Base-by-base conservation (phyloP, 2,888 invertebrate species). In the Scrobipalpa costella region DNA sequence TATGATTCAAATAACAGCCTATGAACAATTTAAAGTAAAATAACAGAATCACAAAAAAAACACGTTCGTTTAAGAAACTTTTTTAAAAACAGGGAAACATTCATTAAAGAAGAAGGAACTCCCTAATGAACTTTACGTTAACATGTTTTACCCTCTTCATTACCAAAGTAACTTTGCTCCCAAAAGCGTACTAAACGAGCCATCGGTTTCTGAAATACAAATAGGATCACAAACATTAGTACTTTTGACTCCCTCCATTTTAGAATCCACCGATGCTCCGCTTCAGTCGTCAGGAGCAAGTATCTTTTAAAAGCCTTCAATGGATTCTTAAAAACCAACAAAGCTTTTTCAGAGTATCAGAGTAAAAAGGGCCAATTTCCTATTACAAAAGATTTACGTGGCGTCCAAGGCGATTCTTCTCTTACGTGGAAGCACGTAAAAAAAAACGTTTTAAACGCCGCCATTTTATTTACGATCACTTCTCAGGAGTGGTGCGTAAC, bases 331-430 rank as follows among this genome's bases (percentile, higher is more conserved):
- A 55, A 15, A 13, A 17, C n/a, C 15, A 8, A 7, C 3, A 15
- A 33, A 2, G 6, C 6, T 2, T n/a, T 9, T 8, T 6, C n/a
- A 2, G 55, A 8, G 6, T 34, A 34, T 8, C 34, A n/a, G n/a
- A n/a, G 33, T 55, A 34, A 34, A 55, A 55, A 13, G 34, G 27
- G 8, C 55, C 55, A 9, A 67, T 66, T 69, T 70, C 69, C 73
- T 73, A 74, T 77, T 75, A 75, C 59, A 64, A 44, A 68, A 81
- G 80, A 85, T 85, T 85, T 84, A 85, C 79, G 83, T 73, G 67
- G 67, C 74, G 72, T 74, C 72, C 74, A 73, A 68, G 67, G 69
- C 77, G 70, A 79, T 82, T 79, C 77, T 78, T 80, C 77, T 79
- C 81, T 57, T 47, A 58, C 62, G 52, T 34, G 55, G 55, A 55